Base-by-base conservation (phyloP, 2,888 invertebrate species). In the Volucella bombylans region DNA sequence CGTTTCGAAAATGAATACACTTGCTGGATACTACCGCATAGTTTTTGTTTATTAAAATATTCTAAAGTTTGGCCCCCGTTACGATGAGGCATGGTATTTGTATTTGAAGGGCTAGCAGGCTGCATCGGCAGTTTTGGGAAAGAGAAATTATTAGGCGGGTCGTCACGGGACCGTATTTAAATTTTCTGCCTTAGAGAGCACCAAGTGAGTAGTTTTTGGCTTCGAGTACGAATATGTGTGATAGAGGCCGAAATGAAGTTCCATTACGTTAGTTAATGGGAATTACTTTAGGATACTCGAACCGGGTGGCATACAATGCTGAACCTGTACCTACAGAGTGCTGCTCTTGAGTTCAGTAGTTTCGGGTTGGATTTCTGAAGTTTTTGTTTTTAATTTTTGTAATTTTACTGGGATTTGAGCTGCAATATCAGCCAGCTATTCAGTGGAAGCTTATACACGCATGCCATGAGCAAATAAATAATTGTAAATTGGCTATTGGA, bases 11-110 rank as follows among this genome's bases (percentile, higher is more conserved):
- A n/a, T 45, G 54, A 54, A 73, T 61, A 65, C 41, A 45, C 72
- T 79, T 67, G 50, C 52, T 59, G 10, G 45, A 41, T 31, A 49
- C 67, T 59, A 82, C 73, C 62, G 68, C 31, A 31, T 31, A 72
- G 73, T 62, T 73, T 72, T 78, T 78, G 78, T 78, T 76, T 61
- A 76, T 76, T 73, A 78, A 78, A 82, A 73, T 72, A 73, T 73
- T 78, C 72, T 67, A 77, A 61, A 59, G 61, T 55, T 55, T 72
- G 55, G 72, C 61, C 65, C 41, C 54, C 45, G 23, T 61, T 50
- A 71, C 65, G 69, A 71, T 65, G 47, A 74, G 47, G 73, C 61
- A 67, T 67, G 59, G 31, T 6, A 31, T 31, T 31, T 31, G 31
- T 4, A 31, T 31, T 31, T 6, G 52, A 11, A 41, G 61, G 15